phyloP scores from a whole-genome alignment of 2,888 invertebrate species.

The Oscheius sp. region DNA sequence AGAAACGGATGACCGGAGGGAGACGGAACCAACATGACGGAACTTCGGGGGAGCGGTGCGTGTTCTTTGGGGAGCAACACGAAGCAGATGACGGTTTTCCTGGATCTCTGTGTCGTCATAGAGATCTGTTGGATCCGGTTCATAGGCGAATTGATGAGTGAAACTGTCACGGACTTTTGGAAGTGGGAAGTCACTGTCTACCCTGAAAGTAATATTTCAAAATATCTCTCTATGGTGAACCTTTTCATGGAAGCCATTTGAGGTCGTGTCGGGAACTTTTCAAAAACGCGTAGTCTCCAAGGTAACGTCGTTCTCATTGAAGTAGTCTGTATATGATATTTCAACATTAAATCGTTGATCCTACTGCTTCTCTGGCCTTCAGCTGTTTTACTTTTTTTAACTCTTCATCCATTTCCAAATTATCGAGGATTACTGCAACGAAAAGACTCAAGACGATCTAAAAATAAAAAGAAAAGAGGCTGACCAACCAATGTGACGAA shows the following conservation, averaged over 20 bases:
- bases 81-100: conserved; percentile 15
- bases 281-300: conserved; percentile 91
- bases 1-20: conserved; percentile 47
- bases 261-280: conserved; percentile 93
- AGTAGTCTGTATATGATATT: conserved; percentile 79
- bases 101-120: conserved; percentile 7
- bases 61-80: conserved; percentile 11
- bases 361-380: conserved; percentile 83
- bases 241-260: conserved; percentile 84
- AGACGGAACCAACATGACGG: conserved; percentile 52
- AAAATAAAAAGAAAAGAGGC: background rate
- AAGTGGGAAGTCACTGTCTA: conserved; percentile 78
- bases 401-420: conserved; percentile 97
- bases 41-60: conserved; percentile 33
- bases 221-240: too few relatives aligned
- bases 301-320: conserved; percentile 95
- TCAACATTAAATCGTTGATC: too few relatives aligned
- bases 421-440: conserved; percentile 99
- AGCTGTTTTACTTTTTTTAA: conserved; percentile 96
- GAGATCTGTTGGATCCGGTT: conserved; percentile 70
- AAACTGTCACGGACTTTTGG: conserved; percentile 91
- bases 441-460: conserved; percentile 95
- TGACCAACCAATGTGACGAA: conserved; percentile 85
- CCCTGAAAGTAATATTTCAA: too few relatives aligned
- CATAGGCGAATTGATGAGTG: conserved; percentile 94